phyloP scores from a whole-genome alignment of 1,140 invertebrate species.

The Xylocopa sonorina region DNA sequence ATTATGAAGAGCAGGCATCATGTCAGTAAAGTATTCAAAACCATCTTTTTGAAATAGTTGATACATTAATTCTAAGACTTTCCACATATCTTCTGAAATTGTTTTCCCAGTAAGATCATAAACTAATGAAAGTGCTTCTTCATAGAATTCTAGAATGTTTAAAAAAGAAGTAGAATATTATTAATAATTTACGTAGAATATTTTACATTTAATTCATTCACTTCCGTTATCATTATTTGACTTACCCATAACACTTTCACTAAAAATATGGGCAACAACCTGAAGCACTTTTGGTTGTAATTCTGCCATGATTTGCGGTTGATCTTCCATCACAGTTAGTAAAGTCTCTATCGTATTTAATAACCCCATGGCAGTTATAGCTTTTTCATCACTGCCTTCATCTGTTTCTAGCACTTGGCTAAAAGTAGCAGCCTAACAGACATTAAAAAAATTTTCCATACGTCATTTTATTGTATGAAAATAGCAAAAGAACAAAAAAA shows the following conservation, averaged over 20 bases:
- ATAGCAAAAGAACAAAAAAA: too few relatives aligned
- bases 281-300: conserved; percentile 97
- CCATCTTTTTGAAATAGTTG: conserved; percentile 96
- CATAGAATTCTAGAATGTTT: conserved; percentile 94
- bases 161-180: conserved; percentile 65
- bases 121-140: conserved; percentile 96
- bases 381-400: conserved; percentile 97
- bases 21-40: conserved; percentile 98
- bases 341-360: conserved; percentile 98
- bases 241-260: conserved; percentile 90
- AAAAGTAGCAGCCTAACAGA: conserved; percentile 91
- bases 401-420: conserved; percentile 92
- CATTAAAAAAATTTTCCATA: neutral
- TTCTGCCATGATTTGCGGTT: conserved; percentile 92
- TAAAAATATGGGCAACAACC: conserved; percentile 94
- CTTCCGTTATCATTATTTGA: conserved; percentile 26
- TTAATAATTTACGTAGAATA: conserved; percentile 6
- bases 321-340: conserved; percentile 96
- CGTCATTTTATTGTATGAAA: neutral
- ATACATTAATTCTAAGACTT: conserved; percentile 95
- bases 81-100: conserved; percentile 98
- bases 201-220: conserved; percentile 10
- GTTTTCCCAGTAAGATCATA: conserved; percentile 94
- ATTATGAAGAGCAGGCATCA: conserved; percentile 99
- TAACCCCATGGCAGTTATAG: conserved; percentile 98